A percentile compares a stretch with the other conserved stretches of the same genome.
phyloP scores from a whole-genome alignment of 2,113 vertebrate species.

The Okapia johnstoni region DNA sequence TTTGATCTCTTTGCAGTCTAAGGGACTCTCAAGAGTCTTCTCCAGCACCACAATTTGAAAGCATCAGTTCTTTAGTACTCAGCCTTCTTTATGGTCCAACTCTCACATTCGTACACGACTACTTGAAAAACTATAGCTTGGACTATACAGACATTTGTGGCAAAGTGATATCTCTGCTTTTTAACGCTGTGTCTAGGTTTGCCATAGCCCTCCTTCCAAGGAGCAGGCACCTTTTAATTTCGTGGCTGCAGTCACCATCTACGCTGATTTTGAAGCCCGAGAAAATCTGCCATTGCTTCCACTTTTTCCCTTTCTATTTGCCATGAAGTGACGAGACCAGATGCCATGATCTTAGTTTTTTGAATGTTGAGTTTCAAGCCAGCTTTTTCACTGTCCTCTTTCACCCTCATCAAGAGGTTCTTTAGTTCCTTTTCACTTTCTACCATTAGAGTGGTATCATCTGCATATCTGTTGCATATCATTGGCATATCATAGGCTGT shows the following conservation, averaged over 20 bases:
- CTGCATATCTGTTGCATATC: background rate
- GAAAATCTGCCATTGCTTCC: background rate
- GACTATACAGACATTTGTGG: background rate
- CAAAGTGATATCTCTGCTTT: background rate
- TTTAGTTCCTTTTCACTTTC: background rate
- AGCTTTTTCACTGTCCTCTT: background rate
- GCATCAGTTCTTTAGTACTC: background rate
- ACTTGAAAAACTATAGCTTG: background rate
- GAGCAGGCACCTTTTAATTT: background rate
- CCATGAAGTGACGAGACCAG: background rate
- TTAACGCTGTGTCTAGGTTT: background rate
- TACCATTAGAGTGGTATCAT: background rate
- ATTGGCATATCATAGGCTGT: background rate
- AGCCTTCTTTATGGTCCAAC: background rate
- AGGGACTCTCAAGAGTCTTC: background rate
- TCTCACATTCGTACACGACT: background rate
- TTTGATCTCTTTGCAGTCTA: background rate
- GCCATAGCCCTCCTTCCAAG: background rate
- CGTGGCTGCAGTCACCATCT: background rate
- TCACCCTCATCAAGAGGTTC: background rate
- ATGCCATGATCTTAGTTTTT: background rate
- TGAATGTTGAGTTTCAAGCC: background rate
- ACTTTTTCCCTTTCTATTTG: background rate
- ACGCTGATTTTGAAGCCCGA: background rate
- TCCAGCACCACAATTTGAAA: background rate